These are phyloP conservation scores for Macropus fuliginosus DNA, from an alignment of 2,797 vertebrate genomes.

Conservation along the genomic window DNA sequence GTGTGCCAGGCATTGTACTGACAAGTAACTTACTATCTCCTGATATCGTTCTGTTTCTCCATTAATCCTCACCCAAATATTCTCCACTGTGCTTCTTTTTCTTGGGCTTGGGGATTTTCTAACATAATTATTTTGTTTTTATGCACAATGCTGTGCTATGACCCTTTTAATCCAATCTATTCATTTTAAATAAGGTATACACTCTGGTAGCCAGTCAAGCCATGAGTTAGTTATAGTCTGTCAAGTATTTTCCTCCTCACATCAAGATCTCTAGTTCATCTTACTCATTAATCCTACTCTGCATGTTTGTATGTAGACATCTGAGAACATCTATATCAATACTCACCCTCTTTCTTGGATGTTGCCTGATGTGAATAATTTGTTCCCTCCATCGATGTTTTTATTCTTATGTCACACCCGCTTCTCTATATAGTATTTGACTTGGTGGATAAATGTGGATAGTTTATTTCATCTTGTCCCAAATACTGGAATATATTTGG, in stretches of 20 bases:
- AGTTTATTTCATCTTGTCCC: not conserved
- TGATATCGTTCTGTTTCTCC: not conserved
- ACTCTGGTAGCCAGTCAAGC: not conserved
- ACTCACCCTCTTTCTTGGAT: not conserved
- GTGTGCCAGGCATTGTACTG: not conserved
- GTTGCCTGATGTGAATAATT: not conserved
- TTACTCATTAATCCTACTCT: not conserved
- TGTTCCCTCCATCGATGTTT: not conserved
- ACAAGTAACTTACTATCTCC: not conserved
- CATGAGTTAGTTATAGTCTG: not conserved
- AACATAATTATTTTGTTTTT: not conserved
- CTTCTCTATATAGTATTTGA: not conserved
- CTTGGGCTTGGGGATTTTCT: not conserved
- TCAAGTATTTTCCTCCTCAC: not conserved
- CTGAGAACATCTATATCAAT: not conserved
- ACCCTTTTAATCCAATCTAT: not conserved
- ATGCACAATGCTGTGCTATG: not conserved
- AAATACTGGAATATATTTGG: not conserved
- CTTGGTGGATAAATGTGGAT: not conserved
- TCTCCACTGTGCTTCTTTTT: not conserved
- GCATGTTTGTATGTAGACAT: not conserved
- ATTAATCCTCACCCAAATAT: not conserved
- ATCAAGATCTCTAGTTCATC: not conserved
- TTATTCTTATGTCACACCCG: not conserved
- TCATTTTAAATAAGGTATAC: not conserved